Base-by-base conservation (phyloP, 2,113 vertebrate species). In the Callorhinus ursinus region DNA sequence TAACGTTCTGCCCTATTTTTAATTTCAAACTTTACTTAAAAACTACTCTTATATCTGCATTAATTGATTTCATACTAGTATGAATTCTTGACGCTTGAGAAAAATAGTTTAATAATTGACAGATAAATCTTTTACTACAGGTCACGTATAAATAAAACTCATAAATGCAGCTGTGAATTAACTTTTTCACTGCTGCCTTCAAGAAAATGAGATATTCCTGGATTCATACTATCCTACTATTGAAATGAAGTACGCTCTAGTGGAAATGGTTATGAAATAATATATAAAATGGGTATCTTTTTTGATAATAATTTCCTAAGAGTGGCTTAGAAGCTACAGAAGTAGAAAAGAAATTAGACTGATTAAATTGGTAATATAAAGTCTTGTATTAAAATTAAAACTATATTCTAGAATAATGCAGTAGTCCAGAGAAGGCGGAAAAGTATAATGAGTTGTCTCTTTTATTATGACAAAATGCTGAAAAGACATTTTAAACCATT, bases 1-100 rank as follows among this genome's bases (percentile, higher is more conserved):
- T 80, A 63, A 94, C 74, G 63, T 53, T 53, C 77, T 53, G 77
- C 28, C 90, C 84, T 36, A 28, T 85, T 88, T 94, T 93, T 72
- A 77, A 95, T 96, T 92, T 15, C 94, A 93, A 95, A 95, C 95
- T 97, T 97, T 79, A 49, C 76, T 95, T 77, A 36, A 88, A 93
- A 93, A 80, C 82, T 90, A 76, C 76, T 98, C 97, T 88, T 59
- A 36, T 74, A 80, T 82, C 71, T 81, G 59, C 95, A 65, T 71
- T 81, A 31, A 57, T 77, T 63, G 92, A 59, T 85, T 88, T 93
- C 89, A 63, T 69, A 71, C 19, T 51, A 87, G 39, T 76, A 46
- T 22, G 61, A 80, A 51, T 95, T 93, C 77, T 53, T 89, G 67
- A 90, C 77, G 72, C 49, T 61, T 88, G 51, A 82, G 31, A 49